Conservation (phyloP, 64 coral and sea anemone genomes). For the Astreopora myriophthalma region DNA sequence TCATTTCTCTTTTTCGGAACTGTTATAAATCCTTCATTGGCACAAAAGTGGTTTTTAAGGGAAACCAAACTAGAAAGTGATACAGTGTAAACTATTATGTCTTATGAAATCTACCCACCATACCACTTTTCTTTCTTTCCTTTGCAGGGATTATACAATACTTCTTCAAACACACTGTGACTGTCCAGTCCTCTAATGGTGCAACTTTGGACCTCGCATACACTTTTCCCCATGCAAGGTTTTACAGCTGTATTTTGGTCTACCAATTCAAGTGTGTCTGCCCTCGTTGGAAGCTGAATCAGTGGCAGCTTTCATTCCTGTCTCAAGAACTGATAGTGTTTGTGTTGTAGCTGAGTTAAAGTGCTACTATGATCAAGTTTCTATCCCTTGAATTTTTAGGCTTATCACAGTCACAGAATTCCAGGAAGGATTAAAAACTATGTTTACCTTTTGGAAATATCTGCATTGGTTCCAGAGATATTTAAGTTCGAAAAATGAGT, state of each 20-base stretch:
- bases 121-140: background rate
- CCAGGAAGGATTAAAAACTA: too few relatives aligned
- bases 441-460: too few relatives aligned
- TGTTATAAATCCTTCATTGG: background rate
- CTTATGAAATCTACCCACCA: background rate
- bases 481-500: too few relatives aligned
- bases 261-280: conserved; percentile 56
- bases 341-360: conserved; percentile 46
- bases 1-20: background rate
- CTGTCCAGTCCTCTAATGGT: background rate
- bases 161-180: conserved; percentile 40
- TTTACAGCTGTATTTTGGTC: conserved; percentile 53
- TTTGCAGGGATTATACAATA: conserved; percentile 39
- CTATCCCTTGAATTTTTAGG: too few relatives aligned
- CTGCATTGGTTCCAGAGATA: too few relatives aligned
- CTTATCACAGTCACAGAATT: too few relatives aligned
- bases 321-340: conserved; percentile 43
- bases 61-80: background rate
- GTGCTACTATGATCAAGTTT: too few relatives aligned
- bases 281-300: conserved; percentile 49
- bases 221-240: background rate
- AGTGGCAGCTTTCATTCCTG: conserved; percentile 58
- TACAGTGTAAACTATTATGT: background rate
- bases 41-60: background rate
- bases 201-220: background rate